Evolutionary conservation across 2,888 invertebrate species (phyloP).

Genomic region (Celastrina argiolus): DNA sequence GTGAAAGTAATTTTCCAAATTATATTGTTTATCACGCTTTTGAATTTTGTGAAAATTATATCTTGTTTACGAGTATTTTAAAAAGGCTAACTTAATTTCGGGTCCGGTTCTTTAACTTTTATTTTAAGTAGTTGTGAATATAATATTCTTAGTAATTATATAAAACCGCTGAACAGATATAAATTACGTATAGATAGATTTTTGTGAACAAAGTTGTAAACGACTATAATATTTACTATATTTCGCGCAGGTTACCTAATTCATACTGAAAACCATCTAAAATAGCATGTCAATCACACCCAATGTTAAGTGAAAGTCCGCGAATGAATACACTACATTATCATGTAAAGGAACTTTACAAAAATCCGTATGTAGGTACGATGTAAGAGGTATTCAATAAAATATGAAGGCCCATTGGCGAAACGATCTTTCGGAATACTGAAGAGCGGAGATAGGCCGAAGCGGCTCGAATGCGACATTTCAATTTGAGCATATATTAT

Average conservation of each 20-base stretch:
- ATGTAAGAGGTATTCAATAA: slow-evolving; percentile 37
- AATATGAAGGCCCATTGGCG: slow-evolving; percentile 67
- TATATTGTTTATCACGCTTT: slow-evolving; percentile 66
- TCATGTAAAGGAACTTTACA: neutral
- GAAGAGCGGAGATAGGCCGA: slow-evolving; percentile 63
- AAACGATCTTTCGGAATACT: slow-evolving; percentile 58
- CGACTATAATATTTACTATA: too few relatives aligned
- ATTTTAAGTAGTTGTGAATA: too few relatives aligned
- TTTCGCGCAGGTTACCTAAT: too few relatives aligned
- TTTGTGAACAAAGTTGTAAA: too few relatives aligned
- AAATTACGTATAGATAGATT: too few relatives aligned
- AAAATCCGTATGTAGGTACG: neutral
- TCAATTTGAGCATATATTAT: slow-evolving; percentile 77
- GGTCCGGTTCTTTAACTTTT: slow-evolving; percentile 26
- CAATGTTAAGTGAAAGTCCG: neutral
- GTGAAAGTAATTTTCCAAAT: slow-evolving; percentile 67
- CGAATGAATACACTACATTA: neutral
- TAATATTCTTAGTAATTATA: too few relatives aligned
- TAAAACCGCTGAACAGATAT: too few relatives aligned
- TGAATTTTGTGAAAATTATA: slow-evolving; percentile 69
- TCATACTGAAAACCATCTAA: neutral
- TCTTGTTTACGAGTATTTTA: slow-evolving; percentile 33
- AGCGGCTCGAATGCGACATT: slow-evolving; percentile 74
- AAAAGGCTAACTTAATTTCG: slow-evolving; percentile 48
- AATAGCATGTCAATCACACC: neutral